These are phyloP conservation scores for Chymomyza fuscimana DNA, from an alignment of 2,888 invertebrate species.

Conservation along the genomic window DNA sequence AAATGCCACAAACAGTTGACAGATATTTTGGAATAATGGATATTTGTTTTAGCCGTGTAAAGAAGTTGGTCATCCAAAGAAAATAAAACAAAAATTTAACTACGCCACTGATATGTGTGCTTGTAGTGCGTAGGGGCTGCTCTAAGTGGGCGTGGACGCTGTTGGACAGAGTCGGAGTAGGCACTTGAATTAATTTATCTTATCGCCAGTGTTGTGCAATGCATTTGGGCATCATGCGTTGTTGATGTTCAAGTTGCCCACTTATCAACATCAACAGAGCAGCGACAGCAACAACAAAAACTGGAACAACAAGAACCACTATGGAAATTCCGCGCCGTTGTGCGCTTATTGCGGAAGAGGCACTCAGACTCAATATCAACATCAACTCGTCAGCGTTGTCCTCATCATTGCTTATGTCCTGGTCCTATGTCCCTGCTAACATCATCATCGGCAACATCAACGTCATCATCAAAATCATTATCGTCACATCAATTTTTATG, in stretches of 20 bases:
- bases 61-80: no score
- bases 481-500: conserved; percentile 57
- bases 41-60: no score
- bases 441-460: conserved; percentile 29
- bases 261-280: conserved; percentile 56
- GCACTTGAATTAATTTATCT: conserved; percentile 71
- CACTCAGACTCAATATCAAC: conserved; percentile 25
- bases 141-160: background rate
- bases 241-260: conserved; percentile 65
- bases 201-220: conserved; percentile 33
- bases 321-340: conserved; percentile 1
- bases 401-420: conserved; percentile 3
- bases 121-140: background rate
- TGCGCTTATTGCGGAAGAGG: conserved; percentile 5
- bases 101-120: background rate
- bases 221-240: conserved; percentile 56
- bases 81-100: no score
- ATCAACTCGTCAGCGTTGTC: conserved; percentile 24
- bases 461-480: conserved; percentile 51
- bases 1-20: no score
- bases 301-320: conserved; percentile 25
- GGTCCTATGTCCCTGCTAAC: background rate
- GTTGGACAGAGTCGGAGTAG: conserved; percentile 5
- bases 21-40: no score
- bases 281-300: conserved; percentile 14